These are phyloP conservation scores for Drosophila eugracilis DNA, from an alignment of 1,140 invertebrate species.

Conservation along the genomic window DNA sequence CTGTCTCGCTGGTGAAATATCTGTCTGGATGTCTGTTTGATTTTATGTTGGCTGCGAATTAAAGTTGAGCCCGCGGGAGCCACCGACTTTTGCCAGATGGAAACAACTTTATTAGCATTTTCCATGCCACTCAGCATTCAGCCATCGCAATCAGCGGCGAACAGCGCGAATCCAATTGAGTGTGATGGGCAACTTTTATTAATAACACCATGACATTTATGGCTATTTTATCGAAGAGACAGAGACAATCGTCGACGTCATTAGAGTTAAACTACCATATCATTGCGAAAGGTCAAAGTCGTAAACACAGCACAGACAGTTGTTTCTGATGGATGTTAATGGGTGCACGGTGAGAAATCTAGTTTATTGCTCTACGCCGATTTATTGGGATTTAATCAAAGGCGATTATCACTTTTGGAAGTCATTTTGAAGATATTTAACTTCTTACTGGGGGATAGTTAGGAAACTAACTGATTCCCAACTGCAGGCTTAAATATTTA, in stretches of 20 bases:
- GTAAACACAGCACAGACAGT: slow-evolving; percentile 56
- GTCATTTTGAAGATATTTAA: no score
- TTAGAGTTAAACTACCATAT: slow-evolving; percentile 65
- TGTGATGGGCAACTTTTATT: slow-evolving; percentile 74
- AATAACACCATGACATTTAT: slow-evolving; percentile 73
- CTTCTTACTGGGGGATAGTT: no score
- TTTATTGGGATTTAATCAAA: not conserved
- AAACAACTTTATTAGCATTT: slow-evolving; percentile 68
- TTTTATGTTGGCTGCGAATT: slow-evolving; percentile 46
- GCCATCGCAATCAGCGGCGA: slow-evolving; percentile 36
- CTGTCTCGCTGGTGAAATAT: slow-evolving; percentile 4
- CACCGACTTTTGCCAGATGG: slow-evolving; percentile 35
- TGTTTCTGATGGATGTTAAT: slow-evolving; percentile 32
- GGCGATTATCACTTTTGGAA: not conserved
- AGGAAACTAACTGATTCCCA: not conserved
- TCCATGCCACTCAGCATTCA: slow-evolving; percentile 23
- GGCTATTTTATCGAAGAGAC: slow-evolving; percentile 44
- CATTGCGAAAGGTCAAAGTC: slow-evolving; percentile 74
- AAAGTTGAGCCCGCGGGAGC: slow-evolving; percentile 35
- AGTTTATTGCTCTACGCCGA: not conserved
- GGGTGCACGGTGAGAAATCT: slow-evolving; percentile 26
- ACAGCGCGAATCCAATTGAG: slow-evolving; percentile 71
- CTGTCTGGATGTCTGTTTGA: slow-evolving; percentile 15
- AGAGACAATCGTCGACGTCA: slow-evolving; percentile 45
- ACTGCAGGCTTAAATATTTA: no score